Evolutionary conservation across 2,888 invertebrate species (phyloP), one percentile per base, ranked within the genome.

Genomic region (Sarcophaga carnaria): DNA sequence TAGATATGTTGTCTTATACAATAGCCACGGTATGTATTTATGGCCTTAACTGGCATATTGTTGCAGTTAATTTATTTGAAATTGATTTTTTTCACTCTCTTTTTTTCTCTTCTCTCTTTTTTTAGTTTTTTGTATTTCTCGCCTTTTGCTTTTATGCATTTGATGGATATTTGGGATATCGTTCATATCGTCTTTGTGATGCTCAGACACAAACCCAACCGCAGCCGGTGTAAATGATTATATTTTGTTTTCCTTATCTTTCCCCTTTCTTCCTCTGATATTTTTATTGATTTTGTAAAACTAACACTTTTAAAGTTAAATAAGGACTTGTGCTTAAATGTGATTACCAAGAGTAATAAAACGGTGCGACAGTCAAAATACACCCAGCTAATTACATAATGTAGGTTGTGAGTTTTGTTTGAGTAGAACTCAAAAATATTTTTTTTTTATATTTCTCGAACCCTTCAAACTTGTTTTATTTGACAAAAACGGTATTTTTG

Each of bases 111-210:
- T 62, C 12, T 77, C 10, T 62, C 83, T 75, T 64, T 17, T 37
- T 87, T 89, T 81, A 90, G 89, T 90, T 89, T 62, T 90, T 90
- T 72, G 89, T 88, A 22, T 89, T 82, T 81, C 85, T 89, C 11
- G 87, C 89, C 17, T 88, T 88, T 74, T 82, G 89, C 71, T 84
- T 88, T 66, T 89, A 89, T 83, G 84, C 79, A n/a, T 86, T 83
- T 82, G 89, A 89, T 60, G 89, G 88, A 4, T 89, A 88, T 83
- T 70, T 86, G 54, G 81, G 82, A 70, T 88, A 88, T 78, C 87
- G 83, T 20, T 66, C 79, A 14, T 84, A 80, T 78, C 89, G 88
- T 14, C 87, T 85, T 20, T 81, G 88, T 54, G 88, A 88, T 87
- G 89, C 88, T 14, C 88, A 89, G 69, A 89, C 89, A 8, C 90